Conservation (phyloP, 2,113 vertebrate genomes). For the Sminthopsis crassicaudata region DNA sequence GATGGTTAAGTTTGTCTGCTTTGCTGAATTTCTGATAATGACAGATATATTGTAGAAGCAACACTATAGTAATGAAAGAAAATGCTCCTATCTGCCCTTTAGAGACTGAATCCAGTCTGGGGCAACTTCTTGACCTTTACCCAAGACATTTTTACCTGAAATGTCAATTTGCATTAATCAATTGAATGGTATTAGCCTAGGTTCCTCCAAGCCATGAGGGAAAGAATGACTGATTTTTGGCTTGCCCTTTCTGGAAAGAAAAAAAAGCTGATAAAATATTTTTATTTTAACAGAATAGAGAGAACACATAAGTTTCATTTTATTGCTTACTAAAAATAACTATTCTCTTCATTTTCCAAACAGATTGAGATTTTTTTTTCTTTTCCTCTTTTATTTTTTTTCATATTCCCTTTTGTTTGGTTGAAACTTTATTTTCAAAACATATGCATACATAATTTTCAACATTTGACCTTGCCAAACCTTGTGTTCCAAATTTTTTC, state of each 20-base stretch:
- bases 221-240: conserved; percentile 36
- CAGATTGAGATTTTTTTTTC: neutral
- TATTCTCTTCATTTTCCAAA: neutral
- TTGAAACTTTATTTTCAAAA: too few species aligned
- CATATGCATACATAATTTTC: too few species aligned
- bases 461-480: too few species aligned
- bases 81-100: conserved; percentile 58
- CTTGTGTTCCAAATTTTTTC: too few species aligned
- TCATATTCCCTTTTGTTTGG: too few species aligned
- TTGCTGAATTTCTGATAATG: conserved; percentile 18
- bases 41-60: neutral
- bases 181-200: conserved; percentile 23
- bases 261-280: neutral
- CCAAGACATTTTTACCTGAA: conserved; percentile 53
- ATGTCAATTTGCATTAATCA: conserved; percentile 49
- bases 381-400: too few species aligned
- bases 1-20: neutral
- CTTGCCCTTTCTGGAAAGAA: conserved; percentile 2
- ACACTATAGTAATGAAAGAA: conserved; percentile 55
- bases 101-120: conserved; percentile 53
- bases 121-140: conserved; percentile 60
- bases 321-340: conserved; percentile 43
- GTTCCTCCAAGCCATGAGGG: neutral
- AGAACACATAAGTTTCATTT: neutral
- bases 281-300: conserved; percentile 33